Base-by-base conservation (phyloP, 1,140 invertebrate species). In the Hetaerina americana region DNA sequence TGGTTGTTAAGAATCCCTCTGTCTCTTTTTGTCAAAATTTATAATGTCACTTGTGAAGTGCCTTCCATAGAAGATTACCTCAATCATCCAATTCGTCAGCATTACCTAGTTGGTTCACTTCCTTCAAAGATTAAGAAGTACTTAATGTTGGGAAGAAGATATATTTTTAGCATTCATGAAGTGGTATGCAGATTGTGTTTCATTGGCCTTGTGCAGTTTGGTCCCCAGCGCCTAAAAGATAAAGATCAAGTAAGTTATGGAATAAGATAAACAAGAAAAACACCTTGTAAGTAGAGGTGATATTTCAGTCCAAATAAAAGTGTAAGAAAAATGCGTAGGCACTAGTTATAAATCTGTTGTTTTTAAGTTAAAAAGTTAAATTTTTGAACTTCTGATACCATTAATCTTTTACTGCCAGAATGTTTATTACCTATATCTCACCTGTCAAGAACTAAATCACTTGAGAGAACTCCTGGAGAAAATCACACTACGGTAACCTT, bases 131-230 rank as follows among this genome's bases (percentile, higher is more conserved):
- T 88, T 0, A 78, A 84, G 22, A 84, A 85, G 70, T 76, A 82
- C 18, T 75, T 92, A 0, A 78, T 90, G 0, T 78, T 90, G n/a
- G 86, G 85, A 70, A 1, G 5, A 70, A 80, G 78, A 73, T 91
- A 91, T 74, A 85, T 93, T 18, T 87, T 84, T 74, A 81, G 81
- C 15, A 83, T 90, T 26, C 80, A 86, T 70, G 86, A 88, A 57
- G 81, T 85, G 0, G 76, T 88, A 26, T 81, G 79, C 0, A 77
- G 83, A 12, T 77, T 93, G 0, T 86, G 85, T 73, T 88, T 86
- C 72, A 85, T 90, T 76, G 92, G 91, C 0, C 76, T 94, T 3
- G 73, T 91, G 18, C 89, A 92, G 75, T 87, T 91, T 76, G 90
- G 90, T 0, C 85, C 86, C 0, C 86, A 88, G 66, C 81, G 82